Conservation (phyloP, 2,113 vertebrate genomes). For the Murina feae region DNA sequence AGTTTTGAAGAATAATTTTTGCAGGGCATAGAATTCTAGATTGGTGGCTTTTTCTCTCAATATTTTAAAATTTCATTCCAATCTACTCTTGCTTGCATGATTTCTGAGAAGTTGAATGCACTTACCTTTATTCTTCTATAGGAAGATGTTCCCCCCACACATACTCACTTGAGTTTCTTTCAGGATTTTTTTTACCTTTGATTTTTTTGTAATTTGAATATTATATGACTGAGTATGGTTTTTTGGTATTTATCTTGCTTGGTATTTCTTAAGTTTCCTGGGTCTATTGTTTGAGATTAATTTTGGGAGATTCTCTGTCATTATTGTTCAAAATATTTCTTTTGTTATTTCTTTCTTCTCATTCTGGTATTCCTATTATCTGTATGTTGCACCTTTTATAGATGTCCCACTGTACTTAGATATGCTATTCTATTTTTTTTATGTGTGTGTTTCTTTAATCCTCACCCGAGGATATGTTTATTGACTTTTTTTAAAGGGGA, state of each 20-base stretch:
- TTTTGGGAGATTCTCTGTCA: neutral
- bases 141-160: neutral
- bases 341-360: neutral
- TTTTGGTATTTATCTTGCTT: neutral
- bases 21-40: neutral
- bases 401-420: neutral
- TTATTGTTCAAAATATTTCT: neutral
- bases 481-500: too few relatives aligned
- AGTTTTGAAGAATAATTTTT: neutral
- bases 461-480: too few relatives aligned
- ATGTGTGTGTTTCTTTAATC: too few relatives aligned
- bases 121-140: neutral
- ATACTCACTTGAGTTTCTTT: neutral
- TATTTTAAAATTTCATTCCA: neutral
- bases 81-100: neutral
- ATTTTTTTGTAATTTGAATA: neutral
- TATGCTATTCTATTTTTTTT: neutral
- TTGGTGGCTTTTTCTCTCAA: neutral
- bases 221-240: neutral
- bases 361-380: neutral
- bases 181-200: neutral
- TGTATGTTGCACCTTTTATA: neutral
- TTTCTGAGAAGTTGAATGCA: neutral
- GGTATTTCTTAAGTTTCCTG: neutral
- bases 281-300: neutral